A percentile compares a stretch with the other conserved stretches of the same genome.
Evolutionary conservation across 2,888 invertebrate species (phyloP).

Genomic region (Leptopterna dolabrata): DNA sequence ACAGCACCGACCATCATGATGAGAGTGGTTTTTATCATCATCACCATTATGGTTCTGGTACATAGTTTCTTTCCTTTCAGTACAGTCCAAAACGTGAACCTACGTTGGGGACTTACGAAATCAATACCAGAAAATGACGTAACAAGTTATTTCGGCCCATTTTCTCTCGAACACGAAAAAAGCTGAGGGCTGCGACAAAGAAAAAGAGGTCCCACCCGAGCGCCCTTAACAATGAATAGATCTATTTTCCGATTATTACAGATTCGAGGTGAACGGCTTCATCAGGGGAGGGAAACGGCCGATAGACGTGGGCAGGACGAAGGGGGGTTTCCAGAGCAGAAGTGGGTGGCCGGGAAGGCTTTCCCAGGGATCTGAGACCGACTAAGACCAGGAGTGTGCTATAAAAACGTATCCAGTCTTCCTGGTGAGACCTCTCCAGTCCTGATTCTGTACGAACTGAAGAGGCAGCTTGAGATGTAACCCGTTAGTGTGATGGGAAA

Average conservation of each 20-base stretch:
- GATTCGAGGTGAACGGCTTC: neutral
- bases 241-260: constrained; percentile 7
- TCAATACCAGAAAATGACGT: constrained; percentile 2
- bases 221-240: neutral
- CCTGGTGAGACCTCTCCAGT: neutral
- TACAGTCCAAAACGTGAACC: no score
- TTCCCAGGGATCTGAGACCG: neutral
- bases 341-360: neutral
- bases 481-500: no score
- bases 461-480: no score
- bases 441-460: no score
- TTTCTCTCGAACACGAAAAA: neutral
- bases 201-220: neutral
- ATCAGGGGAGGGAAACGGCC: neutral
- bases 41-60: no score
- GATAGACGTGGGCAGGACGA: neutral
- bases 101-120: neutral
- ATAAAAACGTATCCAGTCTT: neutral
- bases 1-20: no score
- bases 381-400: neutral
- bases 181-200: neutral
- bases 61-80: no score
- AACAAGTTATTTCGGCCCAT: neutral
- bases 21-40: no score
- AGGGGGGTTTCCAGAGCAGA: neutral